Conservation (phyloP, 2,797 vertebrate genomes). For the Antennarius maculatus region DNA sequence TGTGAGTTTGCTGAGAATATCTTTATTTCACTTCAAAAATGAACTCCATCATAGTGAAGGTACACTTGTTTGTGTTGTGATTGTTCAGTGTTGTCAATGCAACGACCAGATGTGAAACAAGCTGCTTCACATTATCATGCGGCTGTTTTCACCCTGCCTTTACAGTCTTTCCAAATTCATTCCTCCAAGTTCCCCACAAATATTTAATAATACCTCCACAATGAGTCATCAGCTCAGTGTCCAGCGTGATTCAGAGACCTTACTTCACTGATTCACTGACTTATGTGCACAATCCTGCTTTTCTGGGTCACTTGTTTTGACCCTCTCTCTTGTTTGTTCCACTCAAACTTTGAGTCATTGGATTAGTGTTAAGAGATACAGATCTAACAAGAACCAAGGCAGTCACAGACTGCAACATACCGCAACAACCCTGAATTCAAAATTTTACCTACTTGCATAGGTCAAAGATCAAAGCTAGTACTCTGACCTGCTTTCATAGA, state of each 20-base stretch:
- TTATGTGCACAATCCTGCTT: conserved; percentile 38
- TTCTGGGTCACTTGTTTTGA: conserved; percentile 20
- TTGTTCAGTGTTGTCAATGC: conserved; percentile 15
- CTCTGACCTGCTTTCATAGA: no score
- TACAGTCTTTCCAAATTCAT: conserved; percentile 33
- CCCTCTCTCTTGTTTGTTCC: conserved; percentile 19
- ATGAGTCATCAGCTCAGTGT: conserved; percentile 58
- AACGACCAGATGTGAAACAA: conserved; percentile 39
- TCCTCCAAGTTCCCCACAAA: conserved; percentile 26
- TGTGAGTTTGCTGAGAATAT: not conserved
- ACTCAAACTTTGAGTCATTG: conserved; percentile 20
- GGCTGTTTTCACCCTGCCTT: conserved; percentile 13
- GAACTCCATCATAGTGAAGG: not conserved
- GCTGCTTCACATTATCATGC: conserved; percentile 15
- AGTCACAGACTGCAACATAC: no score
- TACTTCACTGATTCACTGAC: not conserved
- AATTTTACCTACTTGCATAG: no score
- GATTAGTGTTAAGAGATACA: not conserved
- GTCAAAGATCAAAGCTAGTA: no score
- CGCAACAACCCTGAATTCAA: no score
- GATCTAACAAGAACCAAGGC: no score
- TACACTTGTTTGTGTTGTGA: conserved; percentile 6
- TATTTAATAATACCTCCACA: conserved; percentile 53
- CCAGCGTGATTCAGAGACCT: conserved; percentile 34
- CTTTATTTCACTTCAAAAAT: conserved; percentile 12